Conservation (phyloP, 2,888 invertebrate species). For the Mythimna lalbum region DNA sequence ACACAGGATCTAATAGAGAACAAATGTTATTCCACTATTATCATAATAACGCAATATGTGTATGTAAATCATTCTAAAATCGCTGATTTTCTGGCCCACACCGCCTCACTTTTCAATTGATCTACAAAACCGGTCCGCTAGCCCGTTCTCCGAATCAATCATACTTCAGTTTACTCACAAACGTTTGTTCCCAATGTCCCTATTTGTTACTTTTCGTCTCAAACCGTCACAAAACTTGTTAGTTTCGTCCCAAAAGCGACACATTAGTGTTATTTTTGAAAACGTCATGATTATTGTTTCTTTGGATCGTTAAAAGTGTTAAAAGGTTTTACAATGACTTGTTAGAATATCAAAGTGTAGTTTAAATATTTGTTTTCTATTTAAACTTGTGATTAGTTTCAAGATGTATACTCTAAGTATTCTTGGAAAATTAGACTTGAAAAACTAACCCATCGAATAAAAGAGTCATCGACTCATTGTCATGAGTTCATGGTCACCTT, state of each 20-base stretch:
- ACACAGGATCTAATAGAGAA: too few relatives aligned
- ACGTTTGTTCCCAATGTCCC: slow-evolving; percentile 42
- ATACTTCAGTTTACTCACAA: slow-evolving; percentile 39
- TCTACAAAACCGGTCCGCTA: slow-evolving; percentile 56
- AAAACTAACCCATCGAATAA: neutral
- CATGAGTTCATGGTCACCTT: neutral
- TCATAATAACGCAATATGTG: too few relatives aligned
- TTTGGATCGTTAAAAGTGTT: slow-evolving; percentile 33
- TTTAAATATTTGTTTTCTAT: slow-evolving; percentile 30
- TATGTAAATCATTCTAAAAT: neutral
- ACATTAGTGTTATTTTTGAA: slow-evolving; percentile 30
- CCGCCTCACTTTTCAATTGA: slow-evolving; percentile 59
- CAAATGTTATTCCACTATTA: too few relatives aligned
- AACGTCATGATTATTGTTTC: slow-evolving; percentile 21
- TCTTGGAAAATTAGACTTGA: neutral
- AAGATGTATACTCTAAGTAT: neutral
- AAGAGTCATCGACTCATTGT: too few relatives aligned
- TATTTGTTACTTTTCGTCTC: slow-evolving; percentile 42
- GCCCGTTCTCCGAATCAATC: slow-evolving; percentile 68
- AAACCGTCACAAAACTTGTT: slow-evolving; percentile 20
- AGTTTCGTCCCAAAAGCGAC: slow-evolving; percentile 33
- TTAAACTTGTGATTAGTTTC: slow-evolving; percentile 1
- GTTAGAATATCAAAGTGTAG: slow-evolving; percentile 20
- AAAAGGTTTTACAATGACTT: slow-evolving; percentile 35
- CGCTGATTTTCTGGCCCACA: slow-evolving; percentile 36